Conservation (phyloP, 53 echinoderm and acorn worm genomes). For the Mesocentrotus franciscanus region DNA sequence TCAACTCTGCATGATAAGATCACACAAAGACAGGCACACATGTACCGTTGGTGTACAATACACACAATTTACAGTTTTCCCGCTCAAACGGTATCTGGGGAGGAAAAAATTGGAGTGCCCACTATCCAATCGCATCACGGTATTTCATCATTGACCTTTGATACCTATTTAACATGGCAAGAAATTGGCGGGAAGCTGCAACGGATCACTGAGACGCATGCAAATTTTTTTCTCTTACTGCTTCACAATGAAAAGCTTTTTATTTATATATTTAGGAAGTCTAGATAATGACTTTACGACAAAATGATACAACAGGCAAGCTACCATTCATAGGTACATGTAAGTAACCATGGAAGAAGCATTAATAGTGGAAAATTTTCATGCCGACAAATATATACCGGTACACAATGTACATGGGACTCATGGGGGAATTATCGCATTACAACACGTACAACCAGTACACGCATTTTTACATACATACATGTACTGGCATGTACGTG, state of each 20-base stretch:
- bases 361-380: too few species aligned
- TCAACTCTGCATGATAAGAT: neutral
- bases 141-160: neutral
- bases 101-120: neutral
- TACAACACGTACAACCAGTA: too few species aligned
- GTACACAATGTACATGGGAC: too few species aligned
- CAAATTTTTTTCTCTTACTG: neutral
- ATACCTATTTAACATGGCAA: neutral
- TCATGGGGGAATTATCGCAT: too few species aligned
- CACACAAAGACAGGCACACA: neutral
- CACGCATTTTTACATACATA: too few species aligned
- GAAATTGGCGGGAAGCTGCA: conserved; percentile 1
- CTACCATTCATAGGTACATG: neutral
- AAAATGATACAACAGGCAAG: neutral
- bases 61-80: neutral
- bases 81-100: neutral
- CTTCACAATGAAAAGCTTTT: neutral
- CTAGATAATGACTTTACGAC: neutral
- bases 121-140: neutral
- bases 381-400: too few species aligned
- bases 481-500: too few species aligned
- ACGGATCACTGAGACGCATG: neutral
- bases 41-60: too few species aligned
- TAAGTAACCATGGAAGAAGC: neutral
- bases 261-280: neutral